Conservation (phyloP, 2,888 invertebrate genomes). For the Atherix ibis region DNA sequence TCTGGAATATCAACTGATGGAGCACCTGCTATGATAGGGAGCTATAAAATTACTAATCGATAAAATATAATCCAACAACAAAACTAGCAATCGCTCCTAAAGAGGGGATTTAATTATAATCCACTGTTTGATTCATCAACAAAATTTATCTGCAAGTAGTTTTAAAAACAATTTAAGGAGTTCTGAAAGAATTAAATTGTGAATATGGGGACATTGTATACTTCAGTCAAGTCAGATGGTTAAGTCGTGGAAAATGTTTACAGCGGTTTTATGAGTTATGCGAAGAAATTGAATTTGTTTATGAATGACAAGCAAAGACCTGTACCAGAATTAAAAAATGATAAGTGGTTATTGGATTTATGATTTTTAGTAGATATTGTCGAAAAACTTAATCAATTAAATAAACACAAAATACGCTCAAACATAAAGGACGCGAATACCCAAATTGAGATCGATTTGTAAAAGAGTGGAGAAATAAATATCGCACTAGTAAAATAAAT, state of each 20-base stretch:
- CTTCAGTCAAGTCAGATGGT: constrained; percentile 6
- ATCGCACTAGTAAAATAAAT: no score
- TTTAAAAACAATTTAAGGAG: not conserved
- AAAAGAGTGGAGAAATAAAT: no score
- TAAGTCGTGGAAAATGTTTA: constrained; percentile 7
- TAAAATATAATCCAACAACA: no score
- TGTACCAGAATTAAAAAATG: no score
- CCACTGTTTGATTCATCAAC: constrained; percentile 8
- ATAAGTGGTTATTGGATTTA: no score
- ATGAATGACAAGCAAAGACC: constrained; percentile 3
- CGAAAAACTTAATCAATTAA: no score
- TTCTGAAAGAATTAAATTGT: constrained; percentile 1
- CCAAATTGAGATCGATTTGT: no score
- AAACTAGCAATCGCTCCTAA: not conserved
- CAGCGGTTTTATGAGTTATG: constrained; percentile 5
- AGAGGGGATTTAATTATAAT: constrained; percentile 3
- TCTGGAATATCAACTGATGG: constrained; percentile 6
- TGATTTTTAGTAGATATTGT: no score
- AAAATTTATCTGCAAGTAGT: constrained; percentile 7
- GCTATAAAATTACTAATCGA: no score
- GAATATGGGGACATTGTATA: constrained; percentile 6
- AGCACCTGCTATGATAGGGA: constrained; percentile 2
- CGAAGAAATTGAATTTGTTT: constrained; percentile 5
- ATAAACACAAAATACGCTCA: no score
- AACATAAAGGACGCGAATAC: no score